phyloP scores from a whole-genome alignment of 2,888 invertebrate species.

The Orthonychiurus folsomi region DNA sequence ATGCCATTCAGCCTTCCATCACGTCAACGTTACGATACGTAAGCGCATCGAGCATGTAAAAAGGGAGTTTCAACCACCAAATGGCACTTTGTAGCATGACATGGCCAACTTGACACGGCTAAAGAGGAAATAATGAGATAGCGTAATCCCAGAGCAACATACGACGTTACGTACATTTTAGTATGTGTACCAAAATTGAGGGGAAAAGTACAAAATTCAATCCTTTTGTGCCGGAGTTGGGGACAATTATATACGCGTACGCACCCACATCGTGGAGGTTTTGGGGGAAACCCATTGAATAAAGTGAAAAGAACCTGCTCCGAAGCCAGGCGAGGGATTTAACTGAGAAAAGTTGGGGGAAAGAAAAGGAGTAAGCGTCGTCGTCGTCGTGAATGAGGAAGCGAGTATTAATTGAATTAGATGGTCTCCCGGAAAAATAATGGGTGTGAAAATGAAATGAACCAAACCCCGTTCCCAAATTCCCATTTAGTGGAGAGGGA shows the following conservation, averaged over 20 bases:
- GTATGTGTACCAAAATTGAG: neutral
- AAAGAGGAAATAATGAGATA: neutral
- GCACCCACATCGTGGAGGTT: too few relatives aligned
- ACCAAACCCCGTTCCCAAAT: slow-evolving; percentile 12
- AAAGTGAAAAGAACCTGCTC: neutral
- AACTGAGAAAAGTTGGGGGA: neutral
- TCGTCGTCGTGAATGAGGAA: too few relatives aligned
- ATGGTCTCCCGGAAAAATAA: slow-evolving; percentile 24
- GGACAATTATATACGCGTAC: too few relatives aligned
- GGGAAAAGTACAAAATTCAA: neutral
- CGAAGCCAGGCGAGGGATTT: neutral
- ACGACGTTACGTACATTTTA: neutral
- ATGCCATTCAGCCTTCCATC: too few relatives aligned
- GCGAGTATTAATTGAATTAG: slow-evolving; percentile 27
- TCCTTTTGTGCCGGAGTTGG: neutral
- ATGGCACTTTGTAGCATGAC: too few relatives aligned
- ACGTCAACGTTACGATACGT: too few relatives aligned
- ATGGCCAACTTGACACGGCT: neutral
- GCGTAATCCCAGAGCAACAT: neutral
- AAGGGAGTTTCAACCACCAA: too few relatives aligned
- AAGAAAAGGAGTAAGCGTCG: too few relatives aligned
- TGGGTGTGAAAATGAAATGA: slow-evolving; percentile 25
- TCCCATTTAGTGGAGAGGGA: neutral
- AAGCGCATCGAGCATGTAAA: too few relatives aligned
- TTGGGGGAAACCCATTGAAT: too few relatives aligned